A percentile compares a stretch with the other conserved stretches of the same genome.
Conservation (phyloP, 2,888 invertebrate species). For the Vandiemenella viatica region DNA sequence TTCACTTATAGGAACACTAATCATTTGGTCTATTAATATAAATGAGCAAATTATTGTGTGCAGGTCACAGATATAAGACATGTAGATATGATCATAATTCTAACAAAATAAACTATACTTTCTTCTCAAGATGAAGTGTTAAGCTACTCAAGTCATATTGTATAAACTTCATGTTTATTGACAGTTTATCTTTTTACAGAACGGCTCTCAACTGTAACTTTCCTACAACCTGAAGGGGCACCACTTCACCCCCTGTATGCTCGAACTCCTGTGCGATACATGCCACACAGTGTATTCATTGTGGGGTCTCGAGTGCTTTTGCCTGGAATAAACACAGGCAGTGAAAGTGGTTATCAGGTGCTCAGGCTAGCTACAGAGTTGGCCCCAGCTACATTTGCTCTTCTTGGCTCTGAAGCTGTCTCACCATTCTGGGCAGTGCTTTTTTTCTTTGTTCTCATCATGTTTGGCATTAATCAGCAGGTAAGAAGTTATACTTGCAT, state of each 20-base stretch:
- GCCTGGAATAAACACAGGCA: constrained; percentile 32
- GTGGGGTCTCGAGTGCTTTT: constrained; percentile 51
- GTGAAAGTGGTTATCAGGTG: constrained; percentile 61
- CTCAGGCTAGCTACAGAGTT: constrained; percentile 74
- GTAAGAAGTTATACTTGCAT: constrained; percentile 24
- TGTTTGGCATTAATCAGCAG: constrained; percentile 79
- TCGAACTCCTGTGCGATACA: constrained; percentile 47
- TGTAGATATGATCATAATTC: no score
- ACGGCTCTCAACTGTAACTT: constrained; percentile 50
- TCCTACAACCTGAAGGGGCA: constrained; percentile 47
- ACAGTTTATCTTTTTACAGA: constrained; percentile 35
- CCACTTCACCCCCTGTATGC: constrained; percentile 46
- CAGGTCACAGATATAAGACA: no score
- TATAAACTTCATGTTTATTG: no score
- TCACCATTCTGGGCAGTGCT: constrained; percentile 81
- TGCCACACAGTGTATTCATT: constrained; percentile 54
- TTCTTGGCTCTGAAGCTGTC: constrained; percentile 55
- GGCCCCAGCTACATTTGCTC: constrained; percentile 71
- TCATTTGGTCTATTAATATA: no score
- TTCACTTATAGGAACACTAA: no score
- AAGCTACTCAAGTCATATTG: neutral
- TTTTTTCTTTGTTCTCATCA: constrained; percentile 68
- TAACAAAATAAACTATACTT: no score
- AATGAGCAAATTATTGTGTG: no score
- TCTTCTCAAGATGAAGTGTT: no score